Conservation (phyloP, 2,888 invertebrate species). For the Ethmia dodecea region DNA sequence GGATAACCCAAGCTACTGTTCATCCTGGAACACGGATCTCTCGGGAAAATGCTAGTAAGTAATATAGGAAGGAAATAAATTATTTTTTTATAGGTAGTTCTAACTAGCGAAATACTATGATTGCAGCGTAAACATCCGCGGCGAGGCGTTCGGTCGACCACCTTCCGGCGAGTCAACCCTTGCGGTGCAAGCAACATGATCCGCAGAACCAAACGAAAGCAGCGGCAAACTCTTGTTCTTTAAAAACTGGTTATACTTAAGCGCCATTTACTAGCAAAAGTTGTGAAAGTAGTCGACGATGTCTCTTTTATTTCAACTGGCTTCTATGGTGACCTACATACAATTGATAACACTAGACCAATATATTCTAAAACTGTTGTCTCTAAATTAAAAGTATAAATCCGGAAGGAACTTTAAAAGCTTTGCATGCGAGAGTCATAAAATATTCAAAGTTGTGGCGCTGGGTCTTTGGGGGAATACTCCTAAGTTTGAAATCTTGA, state of each 20-base stretch:
- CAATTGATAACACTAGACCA: conserved; percentile 1
- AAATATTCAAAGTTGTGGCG: neutral
- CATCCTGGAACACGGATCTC: too few species aligned
- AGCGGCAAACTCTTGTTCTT: conserved; percentile 13
- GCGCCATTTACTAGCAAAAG: conserved; percentile 42
- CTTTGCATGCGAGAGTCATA: neutral
- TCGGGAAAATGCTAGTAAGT: too few species aligned
- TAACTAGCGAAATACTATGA: too few species aligned
- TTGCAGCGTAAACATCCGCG: conserved; percentile 20
- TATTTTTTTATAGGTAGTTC: too few species aligned
- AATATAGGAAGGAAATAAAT: too few species aligned
- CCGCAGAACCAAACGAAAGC: conserved; percentile 35
- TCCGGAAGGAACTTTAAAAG: neutral
- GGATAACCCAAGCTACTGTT: too few species aligned
- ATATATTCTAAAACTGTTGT: neutral
- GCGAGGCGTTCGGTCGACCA: conserved; percentile 13
- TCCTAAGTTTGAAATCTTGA: conserved; percentile 22
- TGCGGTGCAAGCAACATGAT: conserved; percentile 34
- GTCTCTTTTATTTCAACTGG: conserved; percentile 30
- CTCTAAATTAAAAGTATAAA: too few species aligned
- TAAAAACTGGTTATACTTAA: conserved; percentile 50
- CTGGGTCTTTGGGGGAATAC: neutral
- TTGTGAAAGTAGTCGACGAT: conserved; percentile 46
- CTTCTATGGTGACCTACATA: conserved; percentile 30
- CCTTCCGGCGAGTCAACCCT: conserved; percentile 30